These are phyloP conservation scores for Aleiodes testaceus DNA, from an alignment of 2,888 invertebrate species.

Conservation along the genomic window DNA sequence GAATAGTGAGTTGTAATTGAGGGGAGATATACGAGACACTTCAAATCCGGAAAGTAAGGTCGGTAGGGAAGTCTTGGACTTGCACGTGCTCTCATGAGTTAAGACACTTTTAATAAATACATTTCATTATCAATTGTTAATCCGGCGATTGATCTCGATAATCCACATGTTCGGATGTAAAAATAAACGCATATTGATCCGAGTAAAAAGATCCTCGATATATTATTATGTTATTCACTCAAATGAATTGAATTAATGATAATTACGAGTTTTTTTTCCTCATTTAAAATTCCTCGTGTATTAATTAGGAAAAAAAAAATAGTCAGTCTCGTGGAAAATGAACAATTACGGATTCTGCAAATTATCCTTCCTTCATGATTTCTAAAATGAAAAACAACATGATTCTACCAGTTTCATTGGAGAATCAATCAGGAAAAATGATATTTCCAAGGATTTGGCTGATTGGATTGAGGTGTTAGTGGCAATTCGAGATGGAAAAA, in stretches of 20 bases:
- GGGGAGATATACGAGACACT: conserved; percentile 17
- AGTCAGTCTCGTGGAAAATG: no score
- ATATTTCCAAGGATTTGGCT: background rate
- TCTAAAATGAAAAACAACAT: no score
- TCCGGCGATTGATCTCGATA: background rate
- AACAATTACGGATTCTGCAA: background rate
- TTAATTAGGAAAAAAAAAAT: no score
- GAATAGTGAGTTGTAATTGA: background rate
- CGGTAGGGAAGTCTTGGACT: conserved; percentile 42
- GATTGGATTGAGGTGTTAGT: no score
- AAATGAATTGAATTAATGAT: background rate
- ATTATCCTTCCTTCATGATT: background rate
- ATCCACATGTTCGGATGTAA: background rate
- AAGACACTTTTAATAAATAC: conserved; percentile 14
- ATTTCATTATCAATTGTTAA: background rate
- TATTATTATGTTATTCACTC: no score
- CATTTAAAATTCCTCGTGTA: background rate
- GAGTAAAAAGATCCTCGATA: no score
- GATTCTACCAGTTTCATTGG: no score
- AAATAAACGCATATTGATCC: no score
- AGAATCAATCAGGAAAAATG: no score
- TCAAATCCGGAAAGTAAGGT: conserved; percentile 56
- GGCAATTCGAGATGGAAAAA: background rate
- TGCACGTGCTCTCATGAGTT: conserved; percentile 37
- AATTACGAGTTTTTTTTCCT: background rate